Percentiles rank a stretch among this genome's conserved stretches.
Conservation (phyloP, 2,797 vertebrate genomes). For the Heterohyrax brucei region DNA sequence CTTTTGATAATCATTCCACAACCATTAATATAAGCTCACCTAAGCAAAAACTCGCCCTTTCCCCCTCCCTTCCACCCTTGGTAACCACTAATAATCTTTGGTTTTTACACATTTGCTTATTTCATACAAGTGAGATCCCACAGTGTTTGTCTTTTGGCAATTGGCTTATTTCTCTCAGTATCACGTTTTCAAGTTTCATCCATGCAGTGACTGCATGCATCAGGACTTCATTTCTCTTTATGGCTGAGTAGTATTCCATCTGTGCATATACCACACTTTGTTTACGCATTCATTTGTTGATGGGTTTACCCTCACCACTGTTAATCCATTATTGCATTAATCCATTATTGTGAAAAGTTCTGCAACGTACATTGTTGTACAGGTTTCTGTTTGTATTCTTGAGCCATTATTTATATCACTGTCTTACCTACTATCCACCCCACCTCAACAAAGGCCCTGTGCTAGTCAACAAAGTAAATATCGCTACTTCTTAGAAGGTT, state of each 20-base stretch:
- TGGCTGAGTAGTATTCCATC: not conserved
- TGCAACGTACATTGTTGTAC: not conserved
- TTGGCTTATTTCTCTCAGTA: not conserved
- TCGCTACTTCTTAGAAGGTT: not conserved
- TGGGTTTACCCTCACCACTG: too few species aligned
- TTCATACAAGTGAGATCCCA: not conserved
- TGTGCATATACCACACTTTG: not conserved
- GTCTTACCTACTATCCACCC: not conserved
- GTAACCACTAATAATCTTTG: not conserved
- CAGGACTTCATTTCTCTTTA: not conserved
- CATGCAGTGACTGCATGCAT: not conserved
- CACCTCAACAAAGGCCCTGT: not conserved
- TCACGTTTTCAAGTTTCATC: not conserved
- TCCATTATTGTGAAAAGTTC: not conserved
- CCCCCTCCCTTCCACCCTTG: not conserved
- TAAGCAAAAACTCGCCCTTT: not conserved
- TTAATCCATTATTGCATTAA: too few species aligned
- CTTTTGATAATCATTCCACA: not conserved
- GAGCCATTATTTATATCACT: not conserved
- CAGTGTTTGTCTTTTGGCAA: not conserved
- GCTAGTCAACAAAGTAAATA: slow-evolving; percentile 23
- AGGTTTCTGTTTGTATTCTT: not conserved
- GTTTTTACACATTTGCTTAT: not conserved
- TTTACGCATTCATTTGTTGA: not conserved
- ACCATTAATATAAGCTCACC: not conserved